Evolutionary conservation across 2,888 invertebrate species (phyloP), one percentile per base, ranked within the genome.

Genomic region (Scaptomyza polygonia): DNA sequence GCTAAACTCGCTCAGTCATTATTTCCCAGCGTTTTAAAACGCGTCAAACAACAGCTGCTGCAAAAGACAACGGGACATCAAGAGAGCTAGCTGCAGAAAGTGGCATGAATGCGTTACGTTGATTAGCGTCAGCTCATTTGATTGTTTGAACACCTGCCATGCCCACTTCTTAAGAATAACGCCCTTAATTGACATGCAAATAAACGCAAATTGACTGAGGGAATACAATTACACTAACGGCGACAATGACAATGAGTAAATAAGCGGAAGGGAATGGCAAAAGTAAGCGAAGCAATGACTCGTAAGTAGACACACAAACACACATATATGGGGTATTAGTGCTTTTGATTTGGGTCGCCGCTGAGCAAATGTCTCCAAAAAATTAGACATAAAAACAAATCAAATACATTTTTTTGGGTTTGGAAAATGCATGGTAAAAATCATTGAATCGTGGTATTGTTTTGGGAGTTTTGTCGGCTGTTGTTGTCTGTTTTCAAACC

Each of bases 181-280:
- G 58, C 67, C 68, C 36, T 47, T 84, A 84, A 84, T 84, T 84
- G 81, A 61, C 45, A 54, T 53, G 68, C 78, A 88, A 88, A 88
- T 85, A 86, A 80, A 78, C 49, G 47, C 70, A 71, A 88, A 81
- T 78, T 80, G 85, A 80, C 88, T 86, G 78, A 78, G 73, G 76
- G 73, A 70, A 88, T 78, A 76, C 86, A 86, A 85, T 88, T 84
- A 84, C 59, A 72, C 54, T 55, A 53, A 63, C 64, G 48, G 49
- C 57, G 42, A 59, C 56, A 55, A 72, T 47, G 52, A n/a, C 52
- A 40, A n/a, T 34, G 66, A 42, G n/a, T 18, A n/a, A 29, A 49
- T 25, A 14, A 25, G 11, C 34, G 49, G 18, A 36, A 25, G 4
- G 11, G 5, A 40, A 39, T 11, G 12, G 29, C 21, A 40, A 16